A percentile compares a stretch with the other conserved stretches of the same genome.
These are phyloP conservation scores for Linnaemya vulpina DNA, from an alignment of 2,888 invertebrate genomes.

Conservation along the genomic window DNA sequence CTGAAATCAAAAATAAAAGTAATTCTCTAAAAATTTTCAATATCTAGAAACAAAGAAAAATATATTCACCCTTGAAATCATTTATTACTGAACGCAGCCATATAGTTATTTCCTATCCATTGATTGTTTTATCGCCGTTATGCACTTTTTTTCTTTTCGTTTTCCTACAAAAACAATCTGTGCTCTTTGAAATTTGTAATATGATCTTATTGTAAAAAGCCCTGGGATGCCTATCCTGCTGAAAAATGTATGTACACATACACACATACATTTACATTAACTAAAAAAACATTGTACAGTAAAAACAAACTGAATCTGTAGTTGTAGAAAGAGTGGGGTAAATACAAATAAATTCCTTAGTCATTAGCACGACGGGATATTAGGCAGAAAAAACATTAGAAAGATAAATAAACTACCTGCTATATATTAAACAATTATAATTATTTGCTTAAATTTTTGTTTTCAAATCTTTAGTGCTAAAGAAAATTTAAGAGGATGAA, in stretches of 20 bases:
- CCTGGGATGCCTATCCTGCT: slow-evolving; percentile 43
- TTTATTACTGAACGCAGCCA: slow-evolving; percentile 19
- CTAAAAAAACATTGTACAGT: slow-evolving; percentile 25
- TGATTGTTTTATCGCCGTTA: slow-evolving; percentile 20
- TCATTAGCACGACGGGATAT: slow-evolving; percentile 63
- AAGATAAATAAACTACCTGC: slow-evolving; percentile 43
- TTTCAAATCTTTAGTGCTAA: not conserved
- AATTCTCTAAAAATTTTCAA: not conserved
- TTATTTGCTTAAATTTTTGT: not conserved
- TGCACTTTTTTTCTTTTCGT: slow-evolving; percentile 17
- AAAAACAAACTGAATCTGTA: slow-evolving; percentile 53
- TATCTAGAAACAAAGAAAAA: not conserved
- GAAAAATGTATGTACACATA: not conserved
- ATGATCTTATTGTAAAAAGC: slow-evolving; percentile 57
- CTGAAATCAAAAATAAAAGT: not conserved
- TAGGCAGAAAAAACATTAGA: slow-evolving; percentile 7
- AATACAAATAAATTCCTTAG: slow-evolving; percentile 28
- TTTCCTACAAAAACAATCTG: slow-evolving; percentile 37
- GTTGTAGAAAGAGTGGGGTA: slow-evolving; percentile 37
- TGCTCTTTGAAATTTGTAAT: slow-evolving; percentile 49
- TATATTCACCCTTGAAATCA: slow-evolving; percentile 49
- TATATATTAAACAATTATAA: slow-evolving; percentile 17
- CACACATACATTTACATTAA: not conserved
- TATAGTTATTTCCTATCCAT: slow-evolving; percentile 31
- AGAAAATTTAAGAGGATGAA: not conserved